Evolutionary conservation across 2,113 vertebrate species (phyloP), one percentile per base, ranked within the genome.

Genomic region (Tylochromis polylepis): DNA sequence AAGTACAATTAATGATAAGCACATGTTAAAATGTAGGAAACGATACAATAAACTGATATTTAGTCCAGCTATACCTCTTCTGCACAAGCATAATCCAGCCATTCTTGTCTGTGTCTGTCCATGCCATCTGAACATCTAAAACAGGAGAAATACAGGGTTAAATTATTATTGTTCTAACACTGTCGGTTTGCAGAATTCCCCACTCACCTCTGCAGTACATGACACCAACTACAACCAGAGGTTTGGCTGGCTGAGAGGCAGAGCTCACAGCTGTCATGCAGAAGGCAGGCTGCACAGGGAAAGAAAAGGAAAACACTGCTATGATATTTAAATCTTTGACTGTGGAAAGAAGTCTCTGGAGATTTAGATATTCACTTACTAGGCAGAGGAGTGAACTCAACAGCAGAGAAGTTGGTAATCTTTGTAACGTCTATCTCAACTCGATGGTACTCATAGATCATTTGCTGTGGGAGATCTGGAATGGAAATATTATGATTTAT

Each of bases 71-170:
- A 2, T 95, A 99, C 98, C 98, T 98, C 96, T 56, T 97, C 96
- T 58, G 93, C 95, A 6, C 98, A 99, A 91, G 93, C 95, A 0
- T 97, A 97, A 75, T 97, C 94, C 93, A 99, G 6, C 98, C 98
- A 99, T 88, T 99, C 98, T 93, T 99, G 97, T 8, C 97, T 97
- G 93, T 99, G 96, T 14, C 98, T 94, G 59, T 99, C 98, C 86
- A 99, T 98, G 22, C 98, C 98, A 10, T 97, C 98, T 87, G 98
- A 99, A 67, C 98, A 99, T 67, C 98, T 99, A 87, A 84, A 92
- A 88, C 77, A 79, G 11, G 46, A 38, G 6, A 53, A 20, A 59
- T 22, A 29, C 4, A n/a, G 10, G 8, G n/a, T 55, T 10, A 80
- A 56, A 59, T 16, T 6, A 53, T 77, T 5, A 3, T 5, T 4